Evolutionary conservation across 1,140 invertebrate species (phyloP), one percentile per base, ranked within the genome.

Genomic region (Brachystomella parvula): DNA sequence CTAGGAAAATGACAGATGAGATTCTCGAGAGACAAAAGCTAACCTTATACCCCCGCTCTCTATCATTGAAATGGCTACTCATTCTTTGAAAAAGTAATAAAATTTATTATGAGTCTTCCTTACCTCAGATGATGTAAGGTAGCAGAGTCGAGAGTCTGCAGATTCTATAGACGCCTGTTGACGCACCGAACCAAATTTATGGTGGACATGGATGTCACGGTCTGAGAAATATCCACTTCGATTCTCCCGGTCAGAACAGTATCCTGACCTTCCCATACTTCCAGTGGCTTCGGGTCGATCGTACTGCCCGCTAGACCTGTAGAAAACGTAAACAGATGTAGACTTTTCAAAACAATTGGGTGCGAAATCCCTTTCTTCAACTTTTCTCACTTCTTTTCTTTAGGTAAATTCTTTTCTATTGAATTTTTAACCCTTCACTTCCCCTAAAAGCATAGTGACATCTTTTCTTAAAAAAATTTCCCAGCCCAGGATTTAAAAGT

Each of bases 41-140:
- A n/a, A n/a, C n/a, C n/a, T n/a, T n/a, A n/a, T n/a, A n/a, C n/a
- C n/a, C n/a, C n/a, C n/a, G n/a, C n/a, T n/a, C n/a, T n/a, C n/a
- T n/a, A n/a, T n/a, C n/a, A n/a, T n/a, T n/a, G n/a, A n/a, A n/a
- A n/a, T n/a, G n/a, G n/a, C n/a, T n/a, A n/a, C n/a, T n/a, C n/a
- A n/a, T n/a, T n/a, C n/a, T n/a, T n/a, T n/a, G n/a, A n/a, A 56
- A 29, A 12, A 12, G 30, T 31, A 28, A 59, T 59, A 59, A 59
- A 59, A 59, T 29, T 2, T 56, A n/a, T n/a, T 15, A 56, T 12
- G 24, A 56, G n/a, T 12, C 12, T 6, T 15, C 84, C 89, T 90
- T 82, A 94, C 92, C 90, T 95, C 92, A 71, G 92, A 94, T 62
- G 91, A 94, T 69, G 92, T 95, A 76, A 95, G 83, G 82, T 95